These are phyloP conservation scores for Ptychochromis oligacanthus DNA, from an alignment of 2,113 vertebrate genomes.

Conservation along the genomic window DNA sequence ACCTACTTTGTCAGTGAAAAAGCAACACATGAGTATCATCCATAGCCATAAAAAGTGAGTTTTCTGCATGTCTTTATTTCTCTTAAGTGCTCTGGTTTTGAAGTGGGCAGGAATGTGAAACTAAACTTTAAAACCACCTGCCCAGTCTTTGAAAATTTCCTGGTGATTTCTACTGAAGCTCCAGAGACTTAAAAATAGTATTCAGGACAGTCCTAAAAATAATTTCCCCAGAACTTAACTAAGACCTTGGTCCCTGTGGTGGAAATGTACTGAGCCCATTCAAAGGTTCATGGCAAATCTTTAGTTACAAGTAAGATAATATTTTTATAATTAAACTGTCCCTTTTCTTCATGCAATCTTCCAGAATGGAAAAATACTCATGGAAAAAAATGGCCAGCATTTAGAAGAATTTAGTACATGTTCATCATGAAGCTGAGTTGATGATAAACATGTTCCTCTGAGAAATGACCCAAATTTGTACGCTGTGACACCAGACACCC, in stretches of 20 bases:
- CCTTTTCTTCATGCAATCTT: not conserved
- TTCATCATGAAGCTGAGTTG: not conserved
- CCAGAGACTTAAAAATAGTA: not conserved
- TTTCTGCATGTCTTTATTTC: not conserved
- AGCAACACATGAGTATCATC: not conserved
- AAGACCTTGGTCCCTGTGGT: slow-evolving; percentile 1
- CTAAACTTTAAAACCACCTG: not conserved
- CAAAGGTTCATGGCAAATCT: not conserved
- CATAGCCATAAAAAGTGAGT: not conserved
- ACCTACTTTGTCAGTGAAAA: not conserved
- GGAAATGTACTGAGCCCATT: not conserved
- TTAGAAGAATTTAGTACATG: not conserved
- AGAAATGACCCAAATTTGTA: slow-evolving; percentile 36
- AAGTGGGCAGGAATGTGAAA: not conserved
- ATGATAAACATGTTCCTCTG: not conserved
- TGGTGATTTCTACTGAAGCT: not conserved
- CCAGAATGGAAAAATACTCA: not conserved
- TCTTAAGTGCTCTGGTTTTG: not conserved
- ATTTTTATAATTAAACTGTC: not conserved
- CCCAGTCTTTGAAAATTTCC: not conserved
- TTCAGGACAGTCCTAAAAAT: slow-evolving; percentile 3
- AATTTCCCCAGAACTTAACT: slow-evolving; percentile 1
- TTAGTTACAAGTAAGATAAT: slow-evolving; percentile 1
- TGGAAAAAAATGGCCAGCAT: not conserved
- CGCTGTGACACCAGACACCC: slow-evolving; percentile 28